Conservation (phyloP, 2,113 vertebrate species). For the Tupaia chinensis region DNA sequence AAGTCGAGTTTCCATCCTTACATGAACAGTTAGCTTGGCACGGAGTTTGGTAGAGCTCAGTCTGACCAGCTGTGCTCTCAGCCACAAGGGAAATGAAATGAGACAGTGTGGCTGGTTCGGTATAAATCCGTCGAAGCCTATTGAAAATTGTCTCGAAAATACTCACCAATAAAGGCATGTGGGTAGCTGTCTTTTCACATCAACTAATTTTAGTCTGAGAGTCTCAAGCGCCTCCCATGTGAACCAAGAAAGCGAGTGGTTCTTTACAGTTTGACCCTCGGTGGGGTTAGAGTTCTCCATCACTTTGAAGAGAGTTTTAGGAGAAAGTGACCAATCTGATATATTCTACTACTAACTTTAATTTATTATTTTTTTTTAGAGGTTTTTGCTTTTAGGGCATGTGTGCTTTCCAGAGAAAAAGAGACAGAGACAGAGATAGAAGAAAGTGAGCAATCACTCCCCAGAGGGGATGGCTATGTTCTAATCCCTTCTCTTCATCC, state of each 20-base stretch:
- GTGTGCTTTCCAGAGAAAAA: too few species aligned
- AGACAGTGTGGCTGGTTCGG: constrained; percentile 29
- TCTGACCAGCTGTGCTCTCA: constrained; percentile 71
- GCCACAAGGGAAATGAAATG: constrained; percentile 57
- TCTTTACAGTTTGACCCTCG: not conserved
- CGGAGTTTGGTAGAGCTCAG: constrained; percentile 58
- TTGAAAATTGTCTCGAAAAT: constrained; percentile 19
- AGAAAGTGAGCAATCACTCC: too few species aligned
- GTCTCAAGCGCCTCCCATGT: not conserved
- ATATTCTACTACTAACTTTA: not conserved
- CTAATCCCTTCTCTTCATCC: too few species aligned
- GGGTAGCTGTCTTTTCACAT: not conserved
- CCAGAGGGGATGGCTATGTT: too few species aligned
- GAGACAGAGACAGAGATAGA: too few species aligned
- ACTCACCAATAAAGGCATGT: not conserved
- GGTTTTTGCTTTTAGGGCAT: too few species aligned
- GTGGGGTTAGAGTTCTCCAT: not conserved
- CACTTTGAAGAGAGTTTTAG: not conserved
- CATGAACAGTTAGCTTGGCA: constrained; percentile 74
- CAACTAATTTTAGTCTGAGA: not conserved
- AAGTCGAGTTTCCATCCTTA: constrained; percentile 66
- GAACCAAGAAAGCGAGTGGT: not conserved
- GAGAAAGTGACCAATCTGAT: not conserved
- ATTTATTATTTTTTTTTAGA: too few species aligned
- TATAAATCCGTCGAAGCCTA: constrained; percentile 40